A percentile compares a stretch with the other conserved stretches of the same genome.
Evolutionary conservation across 2,113 vertebrate species (phyloP).

Genomic region (Apodemus sylvaticus): DNA sequence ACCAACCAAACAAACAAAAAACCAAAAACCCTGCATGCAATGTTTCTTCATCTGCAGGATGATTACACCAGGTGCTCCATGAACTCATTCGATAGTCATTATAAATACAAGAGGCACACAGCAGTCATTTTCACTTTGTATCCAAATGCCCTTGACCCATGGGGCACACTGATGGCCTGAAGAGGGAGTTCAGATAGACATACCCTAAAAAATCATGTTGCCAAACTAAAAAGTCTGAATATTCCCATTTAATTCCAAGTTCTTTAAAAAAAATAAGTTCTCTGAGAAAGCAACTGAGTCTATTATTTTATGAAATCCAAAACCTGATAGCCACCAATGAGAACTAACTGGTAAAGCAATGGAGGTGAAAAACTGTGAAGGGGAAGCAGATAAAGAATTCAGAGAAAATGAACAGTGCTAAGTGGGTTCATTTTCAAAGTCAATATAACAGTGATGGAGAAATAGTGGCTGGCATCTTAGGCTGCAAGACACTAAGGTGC

Average conservation of each 20-base stretch:
- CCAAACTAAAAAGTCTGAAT: not conserved
- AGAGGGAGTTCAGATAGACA: not conserved
- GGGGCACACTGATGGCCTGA: not conserved
- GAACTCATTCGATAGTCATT: not conserved
- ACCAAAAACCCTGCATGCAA: too few relatives aligned
- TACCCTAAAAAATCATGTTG: not conserved
- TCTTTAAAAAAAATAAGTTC: not conserved
- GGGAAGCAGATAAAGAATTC: not conserved
- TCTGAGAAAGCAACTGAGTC: not conserved
- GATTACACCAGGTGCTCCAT: too few relatives aligned
- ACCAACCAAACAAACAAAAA: too few relatives aligned
- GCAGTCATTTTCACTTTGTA: not conserved
- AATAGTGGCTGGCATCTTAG: not conserved
- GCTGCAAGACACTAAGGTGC: not conserved
- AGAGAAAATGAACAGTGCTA: not conserved
- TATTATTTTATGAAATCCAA: not conserved
- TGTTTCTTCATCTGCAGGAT: not conserved
- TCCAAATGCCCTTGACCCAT: not conserved
- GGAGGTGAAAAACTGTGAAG: not conserved
- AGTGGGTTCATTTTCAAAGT: not conserved
- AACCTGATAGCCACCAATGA: not conserved
- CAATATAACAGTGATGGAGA: constrained; percentile 16
- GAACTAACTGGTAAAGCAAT: not conserved
- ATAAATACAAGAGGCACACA: not conserved
- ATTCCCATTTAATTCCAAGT: not conserved